Percentiles rank a stretch among this genome's conserved stretches.
Evolutionary conservation across 2,113 vertebrate genomes (phyloP).

Genomic region (Clarias gariepinus): DNA sequence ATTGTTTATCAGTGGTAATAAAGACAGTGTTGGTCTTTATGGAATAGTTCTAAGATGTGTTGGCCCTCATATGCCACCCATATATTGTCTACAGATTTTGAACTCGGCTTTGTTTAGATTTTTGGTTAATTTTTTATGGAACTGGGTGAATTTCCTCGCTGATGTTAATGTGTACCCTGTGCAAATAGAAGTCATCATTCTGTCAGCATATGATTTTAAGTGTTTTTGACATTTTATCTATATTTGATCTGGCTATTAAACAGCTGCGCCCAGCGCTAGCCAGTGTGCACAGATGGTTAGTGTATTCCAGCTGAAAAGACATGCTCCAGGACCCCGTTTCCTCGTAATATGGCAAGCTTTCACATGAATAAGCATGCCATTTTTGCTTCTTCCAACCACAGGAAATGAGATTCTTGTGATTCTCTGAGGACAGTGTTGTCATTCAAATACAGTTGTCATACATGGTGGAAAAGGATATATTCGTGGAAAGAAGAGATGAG

Average conservation of each 20-base stretch:
- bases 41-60: neutral
- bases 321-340: constrained; percentile 55
- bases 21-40: neutral
- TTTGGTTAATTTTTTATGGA: neutral
- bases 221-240: constrained; percentile 55
- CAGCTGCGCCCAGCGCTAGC: constrained; percentile 58
- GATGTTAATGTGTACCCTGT: neutral
- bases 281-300: constrained; percentile 50
- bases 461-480: neutral
- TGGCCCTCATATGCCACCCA: neutral
- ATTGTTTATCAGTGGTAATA: neutral
- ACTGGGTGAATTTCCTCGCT: neutral
- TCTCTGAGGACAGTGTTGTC: constrained; percentile 44
- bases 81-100: too few relatives aligned
- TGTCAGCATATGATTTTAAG: constrained; percentile 31
- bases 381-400: constrained; percentile 38
- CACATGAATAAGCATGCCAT: constrained; percentile 58
- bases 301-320: constrained; percentile 56
- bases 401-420: constrained; percentile 51
- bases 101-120: neutral
- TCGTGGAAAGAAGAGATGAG: neutral
- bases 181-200: constrained; percentile 44
- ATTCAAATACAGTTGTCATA: constrained; percentile 19
- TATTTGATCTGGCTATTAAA: constrained; percentile 51
- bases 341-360: constrained; percentile 35